Base-by-base conservation (phyloP, 2,113 vertebrate species). In the Passer montanus region DNA sequence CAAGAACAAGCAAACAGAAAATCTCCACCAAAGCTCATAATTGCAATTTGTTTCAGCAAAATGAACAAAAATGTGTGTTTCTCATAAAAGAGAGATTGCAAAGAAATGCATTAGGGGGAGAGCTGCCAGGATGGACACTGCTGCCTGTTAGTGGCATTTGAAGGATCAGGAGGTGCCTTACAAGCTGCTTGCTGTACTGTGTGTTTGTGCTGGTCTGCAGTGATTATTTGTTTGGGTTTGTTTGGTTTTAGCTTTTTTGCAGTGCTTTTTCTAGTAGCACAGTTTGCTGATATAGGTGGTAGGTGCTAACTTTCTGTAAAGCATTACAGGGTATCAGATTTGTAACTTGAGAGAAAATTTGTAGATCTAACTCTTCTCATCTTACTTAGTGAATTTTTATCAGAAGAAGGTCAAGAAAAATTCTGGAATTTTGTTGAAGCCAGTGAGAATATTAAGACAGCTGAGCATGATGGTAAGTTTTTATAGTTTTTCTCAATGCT, bases 401-500 rank as follows among this genome's bases (percentile, higher is more conserved):
- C 99, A 80, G 99, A 99, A 97, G 99, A 99, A 97, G 98, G 98
- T 95, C 98, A 98, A 93, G 99, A 99, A 92, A 99, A 98, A 96
- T 99, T 99, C 95, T 99, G 99, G 99, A 98, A 98, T 94, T 99
- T 99, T 97, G 98, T 99, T 88, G 98, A 99, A 96, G 98, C 98
- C 95, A 99, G 98, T 98, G 98, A 99, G 94, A 98, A 98, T 95
- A 98, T 99, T 94, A 97, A 97, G 94, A 95, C 98, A 95, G 96
- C 98, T 93, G 97, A 98, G 85, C 97, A 98, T 74, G 98, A 98
- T 63, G 98, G 99, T 99, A 98, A 98, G 95, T 73, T 96, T 97
- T 95, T 35, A 11, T 56, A 23, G 28, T 13, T 58, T 58, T 70
- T 63, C 33, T 89, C 69, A 31, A 19, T 72, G 16, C 27, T n/a